phyloP scores from a whole-genome alignment of 2,888 invertebrate species.

The Nephrocerus scutellatus region DNA sequence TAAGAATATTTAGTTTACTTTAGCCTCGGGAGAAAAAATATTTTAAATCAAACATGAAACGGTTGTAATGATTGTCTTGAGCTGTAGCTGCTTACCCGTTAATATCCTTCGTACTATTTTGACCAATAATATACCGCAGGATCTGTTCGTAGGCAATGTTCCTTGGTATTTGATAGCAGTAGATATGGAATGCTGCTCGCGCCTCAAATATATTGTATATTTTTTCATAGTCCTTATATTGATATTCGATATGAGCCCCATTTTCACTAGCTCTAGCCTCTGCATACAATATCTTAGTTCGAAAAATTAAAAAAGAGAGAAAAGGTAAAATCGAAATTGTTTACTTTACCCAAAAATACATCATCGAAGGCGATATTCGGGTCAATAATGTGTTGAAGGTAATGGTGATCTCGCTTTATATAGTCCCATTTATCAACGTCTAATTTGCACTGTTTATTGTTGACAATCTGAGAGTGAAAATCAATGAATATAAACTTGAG shows the following conservation, averaged over 20 bases:
- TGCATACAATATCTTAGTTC: conserved; percentile 10
- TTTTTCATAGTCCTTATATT: conserved; percentile 48
- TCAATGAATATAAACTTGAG: neutral
- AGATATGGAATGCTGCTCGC: conserved; percentile 47
- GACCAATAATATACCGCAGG: too few species aligned
- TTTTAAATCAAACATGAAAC: conserved; percentile 6
- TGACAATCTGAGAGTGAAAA: conserved; percentile 48
- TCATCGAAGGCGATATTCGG: conserved; percentile 33
- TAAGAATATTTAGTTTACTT: too few species aligned
- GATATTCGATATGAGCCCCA: conserved; percentile 44
- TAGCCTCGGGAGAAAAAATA: too few species aligned
- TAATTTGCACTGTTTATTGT: conserved; percentile 53
- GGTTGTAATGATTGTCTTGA: too few species aligned
- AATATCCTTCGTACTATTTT: too few species aligned
- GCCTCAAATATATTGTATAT: conserved; percentile 49
- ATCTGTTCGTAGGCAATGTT: conserved; percentile 46
- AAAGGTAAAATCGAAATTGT: neutral
- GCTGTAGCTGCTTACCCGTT: too few species aligned
- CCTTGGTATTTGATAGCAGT: conserved; percentile 50
- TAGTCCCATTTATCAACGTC: conserved; percentile 68
- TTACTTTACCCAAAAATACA: conserved; percentile 28
- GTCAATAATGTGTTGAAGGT: conserved; percentile 23
- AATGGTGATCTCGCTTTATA: conserved; percentile 53
- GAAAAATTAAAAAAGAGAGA: neutral
- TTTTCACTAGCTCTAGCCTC: conserved; percentile 32